These are phyloP conservation scores for Sabellastarte sp. DNA, from an alignment of 2,888 invertebrate species.

Conservation along the genomic window DNA sequence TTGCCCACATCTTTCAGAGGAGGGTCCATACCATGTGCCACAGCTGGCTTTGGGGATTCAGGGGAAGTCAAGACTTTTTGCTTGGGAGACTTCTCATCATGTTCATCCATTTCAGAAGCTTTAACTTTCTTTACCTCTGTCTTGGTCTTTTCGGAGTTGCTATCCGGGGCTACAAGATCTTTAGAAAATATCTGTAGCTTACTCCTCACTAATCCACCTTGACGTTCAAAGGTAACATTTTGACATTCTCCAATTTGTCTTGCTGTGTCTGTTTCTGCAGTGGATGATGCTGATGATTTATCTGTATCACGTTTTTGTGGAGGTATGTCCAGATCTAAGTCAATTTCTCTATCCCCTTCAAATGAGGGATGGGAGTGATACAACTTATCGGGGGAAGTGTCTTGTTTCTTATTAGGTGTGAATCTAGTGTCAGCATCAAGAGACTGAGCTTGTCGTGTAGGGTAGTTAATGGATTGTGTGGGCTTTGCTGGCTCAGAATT, in stretches of 20 bases:
- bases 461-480: not conserved
- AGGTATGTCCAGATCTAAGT: constrained; percentile 1
- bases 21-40: too few relatives aligned
- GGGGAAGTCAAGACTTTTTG: constrained; percentile 52
- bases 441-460: not conserved
- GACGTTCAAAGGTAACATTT: not conserved
- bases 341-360: not conserved
- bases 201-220: not conserved
- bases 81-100: constrained; percentile 44
- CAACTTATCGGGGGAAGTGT: not conserved
- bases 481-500: not conserved
- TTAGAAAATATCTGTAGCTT: not conserved
- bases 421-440: not conserved
- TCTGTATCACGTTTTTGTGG: not conserved
- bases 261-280: not conserved
- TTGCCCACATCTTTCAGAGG: too few relatives aligned
- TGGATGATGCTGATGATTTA: not conserved
- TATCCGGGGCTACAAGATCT: not conserved
- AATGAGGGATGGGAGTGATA: not conserved
- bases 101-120: too few relatives aligned
- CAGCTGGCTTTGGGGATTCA: constrained; percentile 35
- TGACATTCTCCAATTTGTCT: not conserved
- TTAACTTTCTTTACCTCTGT: too few relatives aligned
- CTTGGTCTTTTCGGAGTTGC: constrained; percentile 22
- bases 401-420: not conserved